Percentiles rank a stretch among this genome's conserved stretches.
Evolutionary conservation across 2,888 invertebrate species (phyloP).

Genomic region (Drosophila peninsularis): DNA sequence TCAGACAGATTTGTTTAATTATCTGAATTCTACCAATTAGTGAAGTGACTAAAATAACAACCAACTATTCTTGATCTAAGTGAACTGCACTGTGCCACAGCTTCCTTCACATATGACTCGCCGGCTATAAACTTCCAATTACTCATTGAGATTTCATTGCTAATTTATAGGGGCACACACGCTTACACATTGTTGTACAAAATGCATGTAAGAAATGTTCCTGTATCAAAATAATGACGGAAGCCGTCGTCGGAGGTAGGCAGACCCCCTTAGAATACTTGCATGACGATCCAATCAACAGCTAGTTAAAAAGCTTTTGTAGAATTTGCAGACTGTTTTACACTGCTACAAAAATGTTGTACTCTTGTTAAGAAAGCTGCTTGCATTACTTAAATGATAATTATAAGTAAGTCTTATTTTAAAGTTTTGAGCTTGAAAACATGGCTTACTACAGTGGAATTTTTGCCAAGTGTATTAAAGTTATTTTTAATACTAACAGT

Average conservation of each 20-base stretch:
- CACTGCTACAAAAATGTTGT: slow-evolving; percentile 16
- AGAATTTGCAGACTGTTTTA: slow-evolving; percentile 6
- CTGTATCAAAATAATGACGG: slow-evolving; percentile 30
- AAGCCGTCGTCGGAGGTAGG: slow-evolving; percentile 22
- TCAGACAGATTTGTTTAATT: neutral
- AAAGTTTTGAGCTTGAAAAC: neutral
- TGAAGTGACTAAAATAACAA: neutral
- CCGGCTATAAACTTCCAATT: slow-evolving; percentile 25
- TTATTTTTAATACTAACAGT: neutral
- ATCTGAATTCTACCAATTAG: neutral
- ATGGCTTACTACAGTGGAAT: neutral
- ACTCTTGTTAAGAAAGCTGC: neutral
- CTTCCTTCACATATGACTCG: slow-evolving; percentile 8
- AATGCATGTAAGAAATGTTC: slow-evolving; percentile 11
- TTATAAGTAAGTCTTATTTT: neutral
- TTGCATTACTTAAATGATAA: neutral
- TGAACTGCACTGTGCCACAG: neutral
- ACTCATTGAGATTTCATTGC: slow-evolving; percentile 26
- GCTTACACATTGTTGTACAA: neutral
- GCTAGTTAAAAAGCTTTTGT: slow-evolving; percentile 16
- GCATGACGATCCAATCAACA: slow-evolving; percentile 35
- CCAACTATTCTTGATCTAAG: too few species aligned
- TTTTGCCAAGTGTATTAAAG: neutral
- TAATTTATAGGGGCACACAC: slow-evolving; percentile 34
- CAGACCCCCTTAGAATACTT: slow-evolving; percentile 17